Evolutionary conservation across 1,140 invertebrate genomes (phyloP), one percentile per base, ranked within the genome.

Genomic region (Aphelenchoides besseyi): DNA sequence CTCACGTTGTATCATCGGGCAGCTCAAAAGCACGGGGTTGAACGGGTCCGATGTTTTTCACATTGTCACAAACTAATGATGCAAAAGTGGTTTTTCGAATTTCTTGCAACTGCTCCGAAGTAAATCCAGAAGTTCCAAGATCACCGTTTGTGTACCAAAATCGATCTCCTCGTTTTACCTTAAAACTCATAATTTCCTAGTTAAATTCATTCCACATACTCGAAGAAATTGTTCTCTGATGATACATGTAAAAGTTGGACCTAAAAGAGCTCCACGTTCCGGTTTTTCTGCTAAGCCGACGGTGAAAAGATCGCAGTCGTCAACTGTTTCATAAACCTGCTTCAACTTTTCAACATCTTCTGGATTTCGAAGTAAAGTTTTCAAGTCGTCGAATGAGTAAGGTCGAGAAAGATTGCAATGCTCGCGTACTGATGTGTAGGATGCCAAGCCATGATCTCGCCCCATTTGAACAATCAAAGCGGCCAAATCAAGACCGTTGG

Each of bases 241-340:
- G 29, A 95, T 89, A 79, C 91, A 94, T 9, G 88, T 89, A 80
- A 93, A 92, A 0, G 92, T 94, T 0, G 91, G 91, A 8, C 93
- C 93, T 16, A 95, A 88, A 1, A 86, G 55, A 0, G 86, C 83
- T 8, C 86, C 86, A 26, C 75, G 70, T 1, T 93, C 84, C 80
- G 91, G 90, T 0, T 79, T 82, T 82, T 94, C 92, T 0, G 90
- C 88, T 84, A 93, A 89, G 48, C 90, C 89, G 18, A 91, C 92
- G 28, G 92, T 88, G 68, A 92, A 89, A 0, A 94, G 86, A 83
- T 95, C 93, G 18, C 94, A 89, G 79, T 94, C 92, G 36, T 89
- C 86, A 29, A 93, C 90, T 64, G 85, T 78, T 16, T 74, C 53
- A 77, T 89, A 89, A 2, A 88, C 54, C 2, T 64, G 35, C 81